phyloP scores from a whole-genome alignment of 1,140 invertebrate species.

The Pectinophora gossypiella region DNA sequence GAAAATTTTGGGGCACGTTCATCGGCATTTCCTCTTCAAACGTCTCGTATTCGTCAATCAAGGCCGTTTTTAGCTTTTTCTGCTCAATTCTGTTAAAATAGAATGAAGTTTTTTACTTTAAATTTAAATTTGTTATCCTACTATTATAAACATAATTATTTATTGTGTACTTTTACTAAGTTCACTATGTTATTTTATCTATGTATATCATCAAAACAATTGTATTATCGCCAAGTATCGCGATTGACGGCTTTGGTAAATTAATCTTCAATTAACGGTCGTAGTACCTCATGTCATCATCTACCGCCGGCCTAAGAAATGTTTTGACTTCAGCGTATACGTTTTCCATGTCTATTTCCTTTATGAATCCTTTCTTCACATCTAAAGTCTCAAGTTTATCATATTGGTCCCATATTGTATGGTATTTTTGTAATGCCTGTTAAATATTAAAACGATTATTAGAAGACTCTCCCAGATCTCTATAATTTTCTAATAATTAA shows the following conservation, averaged over 20 bases:
- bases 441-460: too few species aligned
- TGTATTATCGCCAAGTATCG: too few species aligned
- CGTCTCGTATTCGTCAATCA: conserved; percentile 40
- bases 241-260: too few species aligned
- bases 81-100: conserved; percentile 27
- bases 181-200: too few species aligned
- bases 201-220: too few species aligned
- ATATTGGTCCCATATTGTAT: conserved; percentile 31
- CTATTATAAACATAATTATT: too few species aligned
- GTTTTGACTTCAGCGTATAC: conserved; percentile 33
- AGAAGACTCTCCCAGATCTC: too few species aligned
- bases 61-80: conserved; percentile 30
- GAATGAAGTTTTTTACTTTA: too few species aligned
- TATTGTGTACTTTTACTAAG: too few species aligned
- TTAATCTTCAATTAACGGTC: not conserved
- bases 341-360: conserved; percentile 29
- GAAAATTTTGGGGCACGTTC: conserved; percentile 13
- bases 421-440: conserved; percentile 36
- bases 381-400: conserved; percentile 24
- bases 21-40: conserved; percentile 39
- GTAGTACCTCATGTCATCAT: conserved; percentile 40
- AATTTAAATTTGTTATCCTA: too few species aligned
- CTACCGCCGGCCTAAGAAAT: conserved; percentile 29
- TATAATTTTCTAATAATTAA: too few species aligned
- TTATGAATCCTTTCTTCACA: conserved; percentile 35